A percentile compares a stretch with the other conserved stretches of the same genome.
These are phyloP conservation scores for Ptyas mucosa DNA, from an alignment of 2,113 vertebrate species.

Conservation along the genomic window DNA sequence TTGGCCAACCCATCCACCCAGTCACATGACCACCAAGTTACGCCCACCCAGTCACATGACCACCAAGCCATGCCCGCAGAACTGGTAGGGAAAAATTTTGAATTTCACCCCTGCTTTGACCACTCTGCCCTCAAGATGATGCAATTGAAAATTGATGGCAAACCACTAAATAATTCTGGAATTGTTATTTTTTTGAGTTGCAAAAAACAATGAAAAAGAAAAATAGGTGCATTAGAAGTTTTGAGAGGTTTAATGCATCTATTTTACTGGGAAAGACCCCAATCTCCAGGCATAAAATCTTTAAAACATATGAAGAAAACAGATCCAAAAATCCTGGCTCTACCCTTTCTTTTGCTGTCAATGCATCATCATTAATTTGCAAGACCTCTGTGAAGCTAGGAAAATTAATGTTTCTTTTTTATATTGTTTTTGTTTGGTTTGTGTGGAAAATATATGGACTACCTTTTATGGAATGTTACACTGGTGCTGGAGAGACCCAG, in stretches of 20 bases:
- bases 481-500: not conserved
- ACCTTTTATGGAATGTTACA: not conserved
- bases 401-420: not conserved
- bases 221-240: not conserved
- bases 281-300: not conserved
- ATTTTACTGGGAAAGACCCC: not conserved
- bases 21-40: no score
- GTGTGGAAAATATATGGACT: not conserved
- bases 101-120: not conserved
- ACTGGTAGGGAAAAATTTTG: no score
- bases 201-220: not conserved
- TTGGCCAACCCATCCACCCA: no score
- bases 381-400: not conserved
- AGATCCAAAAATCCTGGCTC: not conserved
- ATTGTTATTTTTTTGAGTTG: not conserved
- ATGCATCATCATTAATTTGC: not conserved
- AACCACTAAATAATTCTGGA: not conserved
- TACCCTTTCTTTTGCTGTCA: not conserved
- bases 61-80: no score
- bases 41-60: no score
- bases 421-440: not conserved
- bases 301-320: not conserved
- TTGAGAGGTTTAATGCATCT: not conserved
- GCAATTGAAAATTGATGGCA: not conserved
- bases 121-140: not conserved